Evolutionary conservation across 2,797 vertebrate genomes (phyloP).

Genomic region (Pterois miles): DNA sequence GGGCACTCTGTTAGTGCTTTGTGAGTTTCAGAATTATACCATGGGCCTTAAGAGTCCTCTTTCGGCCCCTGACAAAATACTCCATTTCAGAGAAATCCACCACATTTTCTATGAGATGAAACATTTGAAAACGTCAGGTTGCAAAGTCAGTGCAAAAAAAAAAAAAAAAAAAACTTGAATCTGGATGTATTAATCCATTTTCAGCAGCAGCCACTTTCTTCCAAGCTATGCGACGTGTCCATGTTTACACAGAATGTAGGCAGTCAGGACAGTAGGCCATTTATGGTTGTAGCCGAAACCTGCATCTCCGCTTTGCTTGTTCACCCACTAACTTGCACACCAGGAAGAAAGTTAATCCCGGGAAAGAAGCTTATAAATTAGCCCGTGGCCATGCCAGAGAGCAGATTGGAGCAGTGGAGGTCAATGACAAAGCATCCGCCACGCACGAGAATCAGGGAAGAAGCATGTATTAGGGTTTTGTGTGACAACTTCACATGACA

Average conservation of each 20-base stretch:
- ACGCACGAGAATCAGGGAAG: conserved; percentile 33
- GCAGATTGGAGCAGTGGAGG: conserved; percentile 68
- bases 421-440: conserved; percentile 72
- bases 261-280: conserved; percentile 31
- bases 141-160: neutral
- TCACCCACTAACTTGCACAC: conserved; percentile 65
- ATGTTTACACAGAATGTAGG: conserved; percentile 17
- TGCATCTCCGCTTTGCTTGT: conserved; percentile 54
- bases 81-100: conserved; percentile 8
- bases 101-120: neutral
- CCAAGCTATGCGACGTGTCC: neutral
- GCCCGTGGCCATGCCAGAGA: conserved; percentile 68
- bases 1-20: conserved; percentile 34
- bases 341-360: conserved; percentile 81
- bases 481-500: conserved; percentile 27
- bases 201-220: conserved; percentile 13
- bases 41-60: conserved; percentile 10
- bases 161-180: too few relatives aligned
- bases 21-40: neutral
- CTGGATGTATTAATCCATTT: conserved; percentile 8
- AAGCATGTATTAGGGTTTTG: conserved; percentile 21
- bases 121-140: neutral
- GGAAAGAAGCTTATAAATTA: conserved; percentile 86
- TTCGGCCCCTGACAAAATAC: neutral
- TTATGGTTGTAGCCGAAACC: conserved; percentile 44